These are phyloP conservation scores for Aquatica leii DNA, from an alignment of 2,888 invertebrate genomes.

Conservation along the genomic window DNA sequence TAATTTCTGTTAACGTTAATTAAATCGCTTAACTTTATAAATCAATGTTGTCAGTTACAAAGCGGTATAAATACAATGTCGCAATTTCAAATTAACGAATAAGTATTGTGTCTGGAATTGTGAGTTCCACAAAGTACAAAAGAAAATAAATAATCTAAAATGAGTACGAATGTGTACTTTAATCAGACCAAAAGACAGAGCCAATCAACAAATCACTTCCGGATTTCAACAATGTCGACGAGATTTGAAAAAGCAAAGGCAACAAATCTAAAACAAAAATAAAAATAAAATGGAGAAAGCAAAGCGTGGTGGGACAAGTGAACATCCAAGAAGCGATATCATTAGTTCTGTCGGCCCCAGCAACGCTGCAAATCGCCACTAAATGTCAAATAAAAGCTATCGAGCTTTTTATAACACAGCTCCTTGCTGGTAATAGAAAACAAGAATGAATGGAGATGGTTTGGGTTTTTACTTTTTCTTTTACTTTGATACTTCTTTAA, in stretches of 20 bases:
- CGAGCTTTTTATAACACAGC: constrained; percentile 51
- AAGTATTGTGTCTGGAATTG: too few relatives aligned
- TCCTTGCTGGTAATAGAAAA: constrained; percentile 52
- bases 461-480: constrained; percentile 40
- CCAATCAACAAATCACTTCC: constrained; percentile 33
- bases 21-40: too few relatives aligned
- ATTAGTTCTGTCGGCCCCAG: constrained; percentile 49
- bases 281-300: constrained; percentile 36
- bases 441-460: constrained; percentile 54
- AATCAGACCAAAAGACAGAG: constrained; percentile 18
- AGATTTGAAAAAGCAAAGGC: constrained; percentile 20
- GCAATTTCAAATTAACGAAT: too few relatives aligned
- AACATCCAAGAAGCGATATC: constrained; percentile 49
- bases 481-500: constrained; percentile 38
- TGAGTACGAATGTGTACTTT: constrained; percentile 11
- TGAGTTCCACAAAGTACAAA: not conserved
- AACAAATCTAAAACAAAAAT: constrained; percentile 35
- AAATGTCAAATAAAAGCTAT: constrained; percentile 59
- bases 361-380: constrained; percentile 54
- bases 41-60: too few relatives aligned
- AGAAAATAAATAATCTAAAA: not conserved
- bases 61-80: too few relatives aligned
- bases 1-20: too few relatives aligned
- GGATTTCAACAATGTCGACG: constrained; percentile 13
- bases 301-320: constrained; percentile 39